Base-by-base conservation (phyloP, 1,140 invertebrate genomes). In the Eupristina koningsbergeri region DNA sequence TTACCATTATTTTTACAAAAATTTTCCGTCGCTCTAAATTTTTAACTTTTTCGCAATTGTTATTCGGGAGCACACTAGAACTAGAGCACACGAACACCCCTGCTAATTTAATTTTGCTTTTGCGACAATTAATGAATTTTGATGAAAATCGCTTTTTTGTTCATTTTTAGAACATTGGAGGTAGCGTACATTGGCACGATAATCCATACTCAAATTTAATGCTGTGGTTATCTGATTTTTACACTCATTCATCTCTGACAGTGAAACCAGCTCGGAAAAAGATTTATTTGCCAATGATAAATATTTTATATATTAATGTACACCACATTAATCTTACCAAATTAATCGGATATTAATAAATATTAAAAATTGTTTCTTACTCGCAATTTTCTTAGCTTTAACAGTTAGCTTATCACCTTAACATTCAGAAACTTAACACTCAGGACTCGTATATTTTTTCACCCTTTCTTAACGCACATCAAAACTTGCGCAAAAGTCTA, bases 1-100 rank as follows among this genome's bases (percentile, higher is more conserved):
- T 83, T 83, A 78, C 67, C 50, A 71, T 80, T 80, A 73, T 80
- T 73, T 13, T n/a, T 73, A 53, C 29, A 58, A 80, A 80, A n/a
- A n/a, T 50, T 53, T 77, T 77, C 61, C 53, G 50, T 17, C 63
- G 47, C 36, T 3, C 9, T 6, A 29, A 69, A 29, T 41, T 69
- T 50, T 39, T 41, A 15, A 39, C 36, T 0, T 17, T 73, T 71
- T n/a, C 41, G 11, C n/a, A 2, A n/a, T n/a, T n/a, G n/a, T n/a
- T n/a, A n/a, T n/a, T n/a, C 41, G 13, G 41, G 13, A 45, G 13
- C 6, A 45, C 13, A 6, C 41, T 45, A 45, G n/a, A n/a, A n/a
- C n/a, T n/a, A n/a, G n/a, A n/a, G n/a, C n/a, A n/a, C n/a, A n/a
- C n/a, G n/a, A n/a, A n/a, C n/a, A n/a, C n/a, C n/a, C n/a, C n/a